phyloP scores from a whole-genome alignment of 2,797 vertebrate species.

The Jordanella pulchra region DNA sequence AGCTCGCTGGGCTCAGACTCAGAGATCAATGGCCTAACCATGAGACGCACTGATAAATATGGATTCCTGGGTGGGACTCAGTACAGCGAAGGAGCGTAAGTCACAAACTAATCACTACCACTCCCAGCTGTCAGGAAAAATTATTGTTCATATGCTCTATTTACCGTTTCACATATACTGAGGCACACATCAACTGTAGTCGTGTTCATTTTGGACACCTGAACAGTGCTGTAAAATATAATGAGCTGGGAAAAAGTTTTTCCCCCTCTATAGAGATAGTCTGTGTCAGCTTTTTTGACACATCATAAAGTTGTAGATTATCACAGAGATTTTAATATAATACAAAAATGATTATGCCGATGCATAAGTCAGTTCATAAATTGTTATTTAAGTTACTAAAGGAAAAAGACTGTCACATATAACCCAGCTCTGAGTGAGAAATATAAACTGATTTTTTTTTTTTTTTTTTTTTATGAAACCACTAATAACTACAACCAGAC shows the following conservation, averaged over 20 bases:
- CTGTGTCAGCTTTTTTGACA: background rate
- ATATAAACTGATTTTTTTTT: too few relatives aligned
- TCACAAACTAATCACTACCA: conserved; percentile 17
- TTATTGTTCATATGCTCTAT: background rate
- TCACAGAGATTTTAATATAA: too few relatives aligned
- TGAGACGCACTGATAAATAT: conserved; percentile 89
- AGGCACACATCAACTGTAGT: background rate
- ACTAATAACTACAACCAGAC: background rate
- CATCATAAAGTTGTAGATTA: background rate
- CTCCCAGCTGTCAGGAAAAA: background rate
- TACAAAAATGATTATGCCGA: too few relatives aligned
- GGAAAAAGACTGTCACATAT: too few relatives aligned
- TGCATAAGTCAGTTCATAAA: too few relatives aligned
- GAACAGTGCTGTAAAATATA: background rate
- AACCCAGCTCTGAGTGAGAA: too few relatives aligned
- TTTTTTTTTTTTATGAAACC: background rate
- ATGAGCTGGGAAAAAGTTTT: too few relatives aligned
- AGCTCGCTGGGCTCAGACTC: conserved; percentile 93
- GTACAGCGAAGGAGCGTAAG: conserved; percentile 80
- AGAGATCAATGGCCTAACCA: conserved; percentile 84
- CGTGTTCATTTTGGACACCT: background rate
- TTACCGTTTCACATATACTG: conserved; percentile 4
- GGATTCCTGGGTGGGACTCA: conserved; percentile 90
- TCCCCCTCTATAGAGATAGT: background rate
- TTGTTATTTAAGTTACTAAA: too few relatives aligned